Evolutionary conservation across 2,113 vertebrate genomes (phyloP).

Genomic region (Amazona vittata): DNA sequence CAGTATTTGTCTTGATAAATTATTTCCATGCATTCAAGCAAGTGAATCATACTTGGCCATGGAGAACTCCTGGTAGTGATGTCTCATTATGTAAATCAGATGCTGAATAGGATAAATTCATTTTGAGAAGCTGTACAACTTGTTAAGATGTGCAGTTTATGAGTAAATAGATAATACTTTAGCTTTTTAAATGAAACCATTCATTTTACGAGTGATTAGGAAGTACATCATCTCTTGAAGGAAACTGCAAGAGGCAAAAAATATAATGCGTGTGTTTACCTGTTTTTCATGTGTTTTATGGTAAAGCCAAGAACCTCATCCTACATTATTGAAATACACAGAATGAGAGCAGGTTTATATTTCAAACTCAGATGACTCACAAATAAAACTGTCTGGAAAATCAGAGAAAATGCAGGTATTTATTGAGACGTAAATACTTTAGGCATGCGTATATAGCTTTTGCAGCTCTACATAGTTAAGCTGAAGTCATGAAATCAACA

Average conservation of each 20-base stretch:
- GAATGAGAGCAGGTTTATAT: not conserved
- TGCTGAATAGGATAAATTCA: not conserved
- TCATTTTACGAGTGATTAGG: not conserved
- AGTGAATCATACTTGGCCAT: not conserved
- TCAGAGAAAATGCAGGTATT: not conserved
- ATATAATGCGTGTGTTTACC: not conserved
- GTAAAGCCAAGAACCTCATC: not conserved
- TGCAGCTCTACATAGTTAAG: not conserved
- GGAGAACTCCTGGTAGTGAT: not conserved
- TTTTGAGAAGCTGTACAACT: constrained; percentile 10
- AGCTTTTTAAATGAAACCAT: not conserved
- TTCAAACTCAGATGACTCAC: not conserved
- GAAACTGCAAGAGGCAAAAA: not conserved
- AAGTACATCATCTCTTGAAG: not conserved
- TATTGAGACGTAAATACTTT: not conserved
- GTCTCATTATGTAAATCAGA: constrained; percentile 2
- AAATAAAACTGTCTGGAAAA: not conserved
- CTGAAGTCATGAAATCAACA: not conserved
- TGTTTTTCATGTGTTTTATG: not conserved
- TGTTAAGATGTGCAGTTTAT: not conserved
- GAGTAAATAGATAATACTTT: not conserved
- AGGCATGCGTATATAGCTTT: not conserved
- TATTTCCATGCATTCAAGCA: not conserved
- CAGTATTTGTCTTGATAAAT: not conserved
- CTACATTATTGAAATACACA: not conserved